phyloP scores from a whole-genome alignment of 2,888 invertebrate species.

The Melieria crassipennis region DNA sequence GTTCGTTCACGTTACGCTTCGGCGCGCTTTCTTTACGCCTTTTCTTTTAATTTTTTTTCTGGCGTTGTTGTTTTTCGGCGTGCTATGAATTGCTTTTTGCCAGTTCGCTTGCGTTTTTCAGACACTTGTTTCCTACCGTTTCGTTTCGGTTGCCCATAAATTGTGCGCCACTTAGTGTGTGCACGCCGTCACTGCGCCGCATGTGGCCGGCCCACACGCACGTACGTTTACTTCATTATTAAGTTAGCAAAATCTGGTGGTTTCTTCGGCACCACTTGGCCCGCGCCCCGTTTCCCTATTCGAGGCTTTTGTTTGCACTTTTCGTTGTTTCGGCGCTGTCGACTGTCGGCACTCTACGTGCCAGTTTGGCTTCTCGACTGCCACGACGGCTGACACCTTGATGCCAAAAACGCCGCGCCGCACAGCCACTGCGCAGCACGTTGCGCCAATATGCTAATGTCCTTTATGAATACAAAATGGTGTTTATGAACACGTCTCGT shows the following conservation, averaged over 20 bases:
- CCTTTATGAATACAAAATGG: constrained; percentile 21
- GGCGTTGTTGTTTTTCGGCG: too few species aligned
- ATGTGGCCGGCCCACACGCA: constrained; percentile 2
- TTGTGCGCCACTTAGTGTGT: background rate
- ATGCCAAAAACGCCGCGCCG: background rate
- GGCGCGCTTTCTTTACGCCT: background rate
- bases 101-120: too few species aligned
- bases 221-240: constrained; percentile 13
- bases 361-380: too few species aligned
- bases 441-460: constrained; percentile 14
- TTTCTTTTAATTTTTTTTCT: too few species aligned
- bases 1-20: background rate
- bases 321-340: too few species aligned
- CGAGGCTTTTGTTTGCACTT: background rate
- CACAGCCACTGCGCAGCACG: background rate
- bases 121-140: background rate
- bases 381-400: background rate
- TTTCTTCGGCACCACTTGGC: background rate
- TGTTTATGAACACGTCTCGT: background rate
- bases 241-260: constrained; percentile 28
- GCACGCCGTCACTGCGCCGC: background rate
- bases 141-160: background rate
- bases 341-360: too few species aligned
- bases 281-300: background rate
- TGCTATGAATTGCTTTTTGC: too few species aligned